A percentile compares a stretch with the other conserved stretches of the same genome.
phyloP scores from a whole-genome alignment of 1,140 invertebrate genomes.

The Myzus persicae region DNA sequence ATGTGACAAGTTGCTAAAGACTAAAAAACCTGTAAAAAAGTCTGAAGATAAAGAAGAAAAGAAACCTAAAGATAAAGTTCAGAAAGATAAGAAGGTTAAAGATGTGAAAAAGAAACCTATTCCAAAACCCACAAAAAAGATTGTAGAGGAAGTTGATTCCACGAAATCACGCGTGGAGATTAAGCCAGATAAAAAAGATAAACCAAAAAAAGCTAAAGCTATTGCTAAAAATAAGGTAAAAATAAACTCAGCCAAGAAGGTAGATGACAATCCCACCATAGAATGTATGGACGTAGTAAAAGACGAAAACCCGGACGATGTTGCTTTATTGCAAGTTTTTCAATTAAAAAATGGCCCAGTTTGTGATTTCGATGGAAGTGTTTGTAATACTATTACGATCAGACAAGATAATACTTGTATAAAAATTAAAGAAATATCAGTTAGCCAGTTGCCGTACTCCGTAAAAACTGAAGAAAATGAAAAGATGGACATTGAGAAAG shows the following conservation, averaged over 20 bases:
- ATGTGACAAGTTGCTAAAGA: constrained; percentile 38
- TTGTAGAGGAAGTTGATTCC: constrained; percentile 38
- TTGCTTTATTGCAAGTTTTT: constrained; percentile 49
- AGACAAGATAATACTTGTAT: constrained; percentile 55
- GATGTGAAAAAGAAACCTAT: constrained; percentile 52
- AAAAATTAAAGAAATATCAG: constrained; percentile 56
- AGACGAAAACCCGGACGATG: constrained; percentile 53
- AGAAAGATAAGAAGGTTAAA: constrained; percentile 58
- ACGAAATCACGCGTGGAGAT: constrained; percentile 15
- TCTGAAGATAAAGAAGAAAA: constrained; percentile 57
- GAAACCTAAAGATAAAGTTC: constrained; percentile 59
- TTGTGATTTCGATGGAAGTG: constrained; percentile 42
- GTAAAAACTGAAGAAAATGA: constrained; percentile 45
- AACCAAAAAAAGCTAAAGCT: not conserved
- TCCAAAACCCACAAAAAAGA: constrained; percentile 42
- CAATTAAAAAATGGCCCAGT: constrained; percentile 43
- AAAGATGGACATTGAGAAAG: not conserved
- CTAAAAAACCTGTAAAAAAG: constrained; percentile 55
- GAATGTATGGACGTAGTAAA: constrained; percentile 53
- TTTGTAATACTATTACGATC: constrained; percentile 54
- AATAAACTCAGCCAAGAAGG: constrained; percentile 23
- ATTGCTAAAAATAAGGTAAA: constrained; percentile 22
- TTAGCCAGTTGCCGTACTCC: constrained; percentile 43
- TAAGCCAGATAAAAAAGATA: constrained; percentile 38
- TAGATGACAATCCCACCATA: constrained; percentile 31